These are phyloP conservation scores for Himantopus leucocephalus DNA, from an alignment of 2,113 vertebrate genomes.

Conservation along the genomic window DNA sequence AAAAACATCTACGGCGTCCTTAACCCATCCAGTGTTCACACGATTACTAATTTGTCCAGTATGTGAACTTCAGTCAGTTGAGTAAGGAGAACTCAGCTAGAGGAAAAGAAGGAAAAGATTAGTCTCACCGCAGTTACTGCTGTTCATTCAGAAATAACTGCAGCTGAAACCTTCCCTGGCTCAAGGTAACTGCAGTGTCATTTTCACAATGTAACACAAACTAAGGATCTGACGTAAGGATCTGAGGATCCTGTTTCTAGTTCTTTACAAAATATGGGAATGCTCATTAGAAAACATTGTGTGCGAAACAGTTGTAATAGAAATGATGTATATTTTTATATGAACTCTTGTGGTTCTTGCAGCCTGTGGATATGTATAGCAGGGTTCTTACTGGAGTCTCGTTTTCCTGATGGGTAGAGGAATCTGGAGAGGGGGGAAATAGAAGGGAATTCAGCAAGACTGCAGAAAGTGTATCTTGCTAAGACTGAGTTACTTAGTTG, in stretches of 20 bases:
- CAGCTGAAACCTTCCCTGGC: not conserved
- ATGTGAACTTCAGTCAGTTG: slow-evolving; percentile 66
- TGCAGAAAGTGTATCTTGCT: not conserved
- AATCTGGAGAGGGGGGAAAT: not conserved
- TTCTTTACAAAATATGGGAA: not conserved
- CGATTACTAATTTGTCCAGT: not conserved
- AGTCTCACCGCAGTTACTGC: not conserved
- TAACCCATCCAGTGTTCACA: not conserved
- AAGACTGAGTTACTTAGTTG: not conserved
- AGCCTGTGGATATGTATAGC: not conserved
- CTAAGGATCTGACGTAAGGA: not conserved
- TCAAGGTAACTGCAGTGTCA: not conserved
- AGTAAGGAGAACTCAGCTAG: slow-evolving; percentile 81
- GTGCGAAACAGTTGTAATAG: not conserved
- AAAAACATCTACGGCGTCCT: not conserved
- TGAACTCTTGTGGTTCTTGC: not conserved
- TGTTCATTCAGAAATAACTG: not conserved
- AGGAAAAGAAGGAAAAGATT: slow-evolving; percentile 55
- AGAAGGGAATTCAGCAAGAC: not conserved
- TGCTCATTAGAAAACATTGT: not conserved
- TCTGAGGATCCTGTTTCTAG: not conserved
- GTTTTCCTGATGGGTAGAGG: not conserved
- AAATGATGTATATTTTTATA: not conserved
- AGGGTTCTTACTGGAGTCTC: not conserved
- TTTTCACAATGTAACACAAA: not conserved